Percentiles rank a stretch among this genome's conserved stretches.
phyloP scores from a whole-genome alignment of 2,797 vertebrate species.

The Rhinophrynus dorsalis region DNA sequence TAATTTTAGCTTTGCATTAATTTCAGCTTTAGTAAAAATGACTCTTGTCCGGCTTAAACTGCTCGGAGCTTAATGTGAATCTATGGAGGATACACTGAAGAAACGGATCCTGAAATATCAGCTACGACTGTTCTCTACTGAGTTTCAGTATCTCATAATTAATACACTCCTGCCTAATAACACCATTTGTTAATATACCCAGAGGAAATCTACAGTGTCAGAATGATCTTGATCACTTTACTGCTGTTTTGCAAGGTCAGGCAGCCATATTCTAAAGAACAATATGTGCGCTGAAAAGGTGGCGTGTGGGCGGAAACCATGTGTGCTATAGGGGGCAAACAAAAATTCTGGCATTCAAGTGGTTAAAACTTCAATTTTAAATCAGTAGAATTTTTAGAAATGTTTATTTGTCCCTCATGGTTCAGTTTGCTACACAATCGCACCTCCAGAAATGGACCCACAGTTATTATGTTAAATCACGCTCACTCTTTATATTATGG shows the following conservation, averaged over 20 bases:
- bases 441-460: too few species aligned
- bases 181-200: constrained; percentile 33
- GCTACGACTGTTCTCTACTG: constrained; percentile 14
- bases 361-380: too few species aligned
- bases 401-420: too few species aligned
- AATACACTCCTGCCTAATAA: constrained; percentile 15
- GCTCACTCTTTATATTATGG: too few species aligned
- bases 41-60: constrained; percentile 44
- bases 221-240: constrained; percentile 8
- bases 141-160: constrained; percentile 34
- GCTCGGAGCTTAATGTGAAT: constrained; percentile 33
- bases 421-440: too few species aligned
- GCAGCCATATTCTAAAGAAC: constrained; percentile 7
- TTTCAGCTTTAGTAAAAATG: constrained; percentile 45
- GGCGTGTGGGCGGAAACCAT: too few species aligned
- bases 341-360: too few species aligned
- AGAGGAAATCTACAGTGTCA: constrained; percentile 20
- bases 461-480: too few species aligned
- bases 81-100: constrained; percentile 17
- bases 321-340: too few species aligned
- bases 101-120: constrained; percentile 13
- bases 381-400: too few species aligned
- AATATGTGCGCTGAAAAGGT: not conserved
- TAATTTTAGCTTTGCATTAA: constrained; percentile 37
- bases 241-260: constrained; percentile 42